Base-by-base conservation (phyloP, 1,140 invertebrate species). In the Leguminivora glycinivorella region DNA sequence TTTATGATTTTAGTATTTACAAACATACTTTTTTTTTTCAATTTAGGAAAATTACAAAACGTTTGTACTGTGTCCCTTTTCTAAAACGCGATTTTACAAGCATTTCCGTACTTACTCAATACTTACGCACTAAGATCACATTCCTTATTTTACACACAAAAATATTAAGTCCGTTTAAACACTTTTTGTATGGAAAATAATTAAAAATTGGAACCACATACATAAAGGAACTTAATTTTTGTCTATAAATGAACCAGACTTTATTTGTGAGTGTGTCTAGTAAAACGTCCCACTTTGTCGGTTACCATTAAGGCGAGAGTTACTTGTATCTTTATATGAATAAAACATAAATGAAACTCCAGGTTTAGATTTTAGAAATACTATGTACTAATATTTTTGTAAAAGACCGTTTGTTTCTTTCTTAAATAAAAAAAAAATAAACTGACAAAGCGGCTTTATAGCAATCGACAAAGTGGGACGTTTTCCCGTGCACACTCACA, bases 31-130 rank as follows among this genome's bases (percentile, higher is more conserved):
- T 25, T 29, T 63, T 63, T 34, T 6, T 17, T 9, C 1, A 31
- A 34, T 6, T 63, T 63, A 29, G 14, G 56, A 26, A 60, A 63
- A 29, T 24, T 63, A 31, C 12, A 31, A 63, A 29, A 63, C 17
- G n/a, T 63, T 63, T 63, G 58, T 63, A 63, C 58, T 60, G 56
- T 29, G 24, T 63, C 25, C 58, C n/a, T 63, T 43, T n/a, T 43
- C n/a, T 43, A 43, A 43, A 43, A 43, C 40, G 40, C 56, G 24
- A 22, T 60, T 60, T 60, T 29, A n/a, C 25, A 52, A 19, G 25
- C 14, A 12, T 60, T 29, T 29, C 31, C 17, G 25, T 63, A 31
- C 58, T 31, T 19, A 63, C 22, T 31, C 19, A 63, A 34, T 24
- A 22, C 58, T 63, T 63, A 63, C n/a, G 58, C 31, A 29, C 26